Evolutionary conservation across 2,113 vertebrate species (phyloP), one percentile per base, ranked within the genome.

Genomic region (Oryzias melastigma): DNA sequence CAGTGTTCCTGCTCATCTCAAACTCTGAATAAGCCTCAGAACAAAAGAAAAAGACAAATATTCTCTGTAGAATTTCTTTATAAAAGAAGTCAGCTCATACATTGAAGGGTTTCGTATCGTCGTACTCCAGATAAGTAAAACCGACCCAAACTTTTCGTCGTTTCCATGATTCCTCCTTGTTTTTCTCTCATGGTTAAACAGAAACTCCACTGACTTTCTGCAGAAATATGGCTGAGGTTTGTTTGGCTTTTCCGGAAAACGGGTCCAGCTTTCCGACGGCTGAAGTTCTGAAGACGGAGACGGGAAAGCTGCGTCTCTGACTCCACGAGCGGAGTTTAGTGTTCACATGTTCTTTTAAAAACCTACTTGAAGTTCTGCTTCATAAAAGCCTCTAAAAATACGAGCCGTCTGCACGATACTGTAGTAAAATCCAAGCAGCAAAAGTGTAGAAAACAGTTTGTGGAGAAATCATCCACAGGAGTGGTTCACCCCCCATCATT

Each of bases 81-180:
- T 90, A 87, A 84, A 89, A 91, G 83, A 87, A 68, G 60, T 69
- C 78, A 70, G 79, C 61, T 85, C 62, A 83, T 82, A 64, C 18
- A 51, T 62, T 61, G 64, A 76, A 68, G 62, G 60, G 46, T 72
- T 87, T 75, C 80, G 62, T 83, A 79, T 71, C 63, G 72, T 83
- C 44, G 59, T 71, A 89, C 82, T 87, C 68, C 73, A 51, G 72
- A 79, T 43, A 68, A 74, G 71, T 81, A 66, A 70, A 75, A 51
- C 71, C 68, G 61, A 71, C 10, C 10, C 3, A 35, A 27, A 63
- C 25, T 13, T 51, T 52, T 53, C 5, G 50, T 58, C 50, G 51
- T 44, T 65, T 58, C 17, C 41, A 42, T n/a, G 4, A 6, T 45
- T 45, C n/a, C n/a, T 17, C n/a, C 7, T 45, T n/a, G 2, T 45